These are phyloP conservation scores for Aporophyla nigra DNA, from an alignment of 2,888 invertebrate species.

Conservation along the genomic window DNA sequence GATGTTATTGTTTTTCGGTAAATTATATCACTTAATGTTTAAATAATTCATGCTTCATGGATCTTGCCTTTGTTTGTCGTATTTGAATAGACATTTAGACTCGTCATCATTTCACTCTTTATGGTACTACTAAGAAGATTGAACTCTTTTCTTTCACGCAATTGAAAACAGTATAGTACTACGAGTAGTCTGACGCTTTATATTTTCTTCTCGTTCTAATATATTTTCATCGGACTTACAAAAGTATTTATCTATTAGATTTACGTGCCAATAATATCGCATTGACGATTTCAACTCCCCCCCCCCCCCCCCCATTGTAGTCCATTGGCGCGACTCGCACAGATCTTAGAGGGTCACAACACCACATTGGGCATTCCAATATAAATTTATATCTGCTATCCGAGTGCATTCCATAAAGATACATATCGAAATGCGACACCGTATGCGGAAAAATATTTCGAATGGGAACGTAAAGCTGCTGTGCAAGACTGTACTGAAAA, in stretches of 20 bases:
- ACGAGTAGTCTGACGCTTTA: neutral
- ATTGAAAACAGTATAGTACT: neutral
- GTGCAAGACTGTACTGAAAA: conserved; percentile 50
- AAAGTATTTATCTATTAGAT: conserved; percentile 55
- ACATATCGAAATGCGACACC: conserved; percentile 55
- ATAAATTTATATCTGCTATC: conserved; percentile 71
- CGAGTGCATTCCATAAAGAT: conserved; percentile 64
- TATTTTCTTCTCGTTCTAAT: conserved; percentile 8
- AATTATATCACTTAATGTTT: conserved; percentile 40
- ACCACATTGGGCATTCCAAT: conserved; percentile 73
- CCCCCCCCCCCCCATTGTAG: conserved; percentile 50
- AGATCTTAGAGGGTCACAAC: conserved; percentile 70
- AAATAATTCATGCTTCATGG: conserved; percentile 19
- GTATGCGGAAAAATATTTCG: conserved; percentile 66
- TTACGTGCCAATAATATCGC: conserved; percentile 62
- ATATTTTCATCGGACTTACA: conserved; percentile 36
- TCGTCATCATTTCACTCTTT: neutral
- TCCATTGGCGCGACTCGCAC: conserved; percentile 58
- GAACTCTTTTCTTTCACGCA: neutral
- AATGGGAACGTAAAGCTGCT: conserved; percentile 55
- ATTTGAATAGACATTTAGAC: conserved; percentile 11
- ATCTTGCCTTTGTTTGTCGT: conserved; percentile 24
- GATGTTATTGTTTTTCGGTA: conserved; percentile 44
- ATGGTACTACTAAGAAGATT: neutral
- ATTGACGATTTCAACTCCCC: conserved; percentile 52